Conservation (phyloP, 2,797 vertebrate species). For the Phylloscopus collybita region DNA sequence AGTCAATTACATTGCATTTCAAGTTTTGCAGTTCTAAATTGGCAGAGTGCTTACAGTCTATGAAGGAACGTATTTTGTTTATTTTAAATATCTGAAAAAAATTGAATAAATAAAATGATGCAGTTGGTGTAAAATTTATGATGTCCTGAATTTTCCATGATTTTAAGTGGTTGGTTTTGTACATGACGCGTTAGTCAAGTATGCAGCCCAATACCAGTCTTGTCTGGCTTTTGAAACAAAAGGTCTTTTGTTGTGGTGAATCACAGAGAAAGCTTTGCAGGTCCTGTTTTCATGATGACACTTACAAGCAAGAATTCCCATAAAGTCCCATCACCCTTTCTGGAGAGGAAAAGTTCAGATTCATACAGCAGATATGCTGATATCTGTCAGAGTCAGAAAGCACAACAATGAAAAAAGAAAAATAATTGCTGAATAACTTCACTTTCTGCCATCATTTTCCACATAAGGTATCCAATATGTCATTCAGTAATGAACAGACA, state of each 20-base stretch:
- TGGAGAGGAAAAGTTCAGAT: neutral
- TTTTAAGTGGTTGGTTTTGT: conserved; percentile 52
- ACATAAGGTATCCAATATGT: neutral
- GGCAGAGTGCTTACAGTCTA: conserved; percentile 23
- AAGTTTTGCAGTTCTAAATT: conserved; percentile 34
- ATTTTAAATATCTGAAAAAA: conserved; percentile 43
- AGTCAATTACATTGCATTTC: conserved; percentile 47
- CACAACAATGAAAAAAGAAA: neutral
- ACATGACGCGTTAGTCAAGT: conserved; percentile 60
- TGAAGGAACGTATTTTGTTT: conserved; percentile 45
- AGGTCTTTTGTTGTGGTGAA: conserved; percentile 67
- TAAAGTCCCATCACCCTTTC: neutral
- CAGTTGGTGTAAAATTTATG: conserved; percentile 66
- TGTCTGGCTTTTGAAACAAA: conserved; percentile 66
- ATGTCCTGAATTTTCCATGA: conserved; percentile 61
- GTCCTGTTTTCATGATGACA: conserved; percentile 57
- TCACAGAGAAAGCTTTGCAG: conserved; percentile 47
- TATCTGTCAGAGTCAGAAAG: neutral
- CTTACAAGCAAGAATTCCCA: conserved; percentile 32
- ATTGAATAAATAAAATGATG: conserved; percentile 53
- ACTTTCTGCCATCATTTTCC: neutral
- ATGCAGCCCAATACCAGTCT: conserved; percentile 59
- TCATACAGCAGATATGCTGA: neutral
- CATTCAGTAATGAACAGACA: neutral
- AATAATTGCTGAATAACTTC: neutral